Conservation (phyloP, 23 tunicate genomes). For the Botrylloides violaceus region DNA sequence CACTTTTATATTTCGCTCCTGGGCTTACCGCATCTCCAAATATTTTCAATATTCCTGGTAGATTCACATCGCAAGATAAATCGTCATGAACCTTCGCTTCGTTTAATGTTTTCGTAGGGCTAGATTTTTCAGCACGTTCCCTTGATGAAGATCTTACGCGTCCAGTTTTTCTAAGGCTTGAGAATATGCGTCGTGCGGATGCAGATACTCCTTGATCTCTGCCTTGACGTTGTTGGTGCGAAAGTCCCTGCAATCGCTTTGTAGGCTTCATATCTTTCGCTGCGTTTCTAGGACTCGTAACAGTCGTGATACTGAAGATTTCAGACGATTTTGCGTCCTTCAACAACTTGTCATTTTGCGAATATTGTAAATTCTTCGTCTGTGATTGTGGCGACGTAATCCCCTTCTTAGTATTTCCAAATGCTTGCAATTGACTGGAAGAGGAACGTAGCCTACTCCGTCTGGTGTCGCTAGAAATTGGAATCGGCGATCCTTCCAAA, state of each 20-base stretch:
- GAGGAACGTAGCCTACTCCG: conserved; percentile 1
- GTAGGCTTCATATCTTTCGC: background rate
- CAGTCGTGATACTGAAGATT: background rate
- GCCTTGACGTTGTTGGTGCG: conserved; percentile 10
- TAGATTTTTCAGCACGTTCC: conserved; percentile 18
- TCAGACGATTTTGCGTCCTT: background rate
- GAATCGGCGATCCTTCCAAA: conserved; percentile 18
- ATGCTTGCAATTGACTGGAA: background rate
- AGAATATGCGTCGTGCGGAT: conserved; percentile 60
- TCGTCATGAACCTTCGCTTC: conserved; percentile 18
- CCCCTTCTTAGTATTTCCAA: background rate
- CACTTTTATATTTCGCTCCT: conserved; percentile 92
- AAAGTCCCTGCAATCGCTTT: background rate
- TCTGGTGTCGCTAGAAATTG: background rate
- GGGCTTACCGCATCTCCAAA: conserved; percentile 85
- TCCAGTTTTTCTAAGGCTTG: conserved; percentile 51
- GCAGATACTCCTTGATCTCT: conserved; percentile 42
- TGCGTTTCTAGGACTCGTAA: background rate
- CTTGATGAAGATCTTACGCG: conserved; percentile 70
- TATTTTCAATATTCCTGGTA: conserved; percentile 80
- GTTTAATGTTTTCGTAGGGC: conserved; percentile 10
- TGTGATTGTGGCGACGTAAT: background rate
- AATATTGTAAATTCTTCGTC: background rate
- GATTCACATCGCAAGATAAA: conserved; percentile 54
- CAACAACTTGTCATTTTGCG: background rate